Base-by-base conservation (phyloP, 1,140 invertebrate genomes). In the Drosophila chauvacae region DNA sequence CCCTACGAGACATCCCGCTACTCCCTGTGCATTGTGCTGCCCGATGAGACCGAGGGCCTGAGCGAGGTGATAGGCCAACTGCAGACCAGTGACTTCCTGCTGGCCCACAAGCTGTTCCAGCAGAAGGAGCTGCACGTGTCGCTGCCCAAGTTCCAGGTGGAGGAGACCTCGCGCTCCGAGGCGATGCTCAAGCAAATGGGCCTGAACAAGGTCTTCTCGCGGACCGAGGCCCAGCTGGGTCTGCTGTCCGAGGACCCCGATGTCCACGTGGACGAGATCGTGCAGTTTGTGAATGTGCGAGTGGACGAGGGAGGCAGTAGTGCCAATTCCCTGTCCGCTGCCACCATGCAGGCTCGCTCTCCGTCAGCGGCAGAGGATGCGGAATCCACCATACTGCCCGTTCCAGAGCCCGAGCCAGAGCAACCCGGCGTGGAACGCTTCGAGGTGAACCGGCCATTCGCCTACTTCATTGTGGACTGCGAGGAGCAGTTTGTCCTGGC, bases 401-500 rank as follows among this genome's bases (percentile, higher is more conserved):
- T 80, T 6, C 84, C 84, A 0, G 84, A 87, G 7, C 84, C 82
- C 0, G 84, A 88, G 18, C 47, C 84, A 65, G 68, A 81, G 61
- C 45, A 75, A 53, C 48, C 93, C 65, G 75, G 80, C 50, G n/a
- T 93, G 82, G 70, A 92, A 73, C 73, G 75, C 14, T 95, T 96
- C 81, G 92, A 87, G 50, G 94, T 94, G 3, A 94, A 96, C 65
- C 95, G 94, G 75, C 95, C 96, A 0, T 96, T 96, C 85, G 77
- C 96, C 13, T 96, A 96, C 84, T 95, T 95, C 80, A 94, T 96
- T 30, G 81, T 94, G 16, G 95, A 96, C 72, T 94, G 93, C 42
- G 84, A 93, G 41, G 94, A 94, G 55, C 94, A 95, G 33, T 93
- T 95, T 9, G 93, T 96, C 3, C 93, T 95, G 7, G 95, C 95